Conservation (phyloP, 2,113 vertebrate genomes). For the Callorhinus ursinus region DNA sequence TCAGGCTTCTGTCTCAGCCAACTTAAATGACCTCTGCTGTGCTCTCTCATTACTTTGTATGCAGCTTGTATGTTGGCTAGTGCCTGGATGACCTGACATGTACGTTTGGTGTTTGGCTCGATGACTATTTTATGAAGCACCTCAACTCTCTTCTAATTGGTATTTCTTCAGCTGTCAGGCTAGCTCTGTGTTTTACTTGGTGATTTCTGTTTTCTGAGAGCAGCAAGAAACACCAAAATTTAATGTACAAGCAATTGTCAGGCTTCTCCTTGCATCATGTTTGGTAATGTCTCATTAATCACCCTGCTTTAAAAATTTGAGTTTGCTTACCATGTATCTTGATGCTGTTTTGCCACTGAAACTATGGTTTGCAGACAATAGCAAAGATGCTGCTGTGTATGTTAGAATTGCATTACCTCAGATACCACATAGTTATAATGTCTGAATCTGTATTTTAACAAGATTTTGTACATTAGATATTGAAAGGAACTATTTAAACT, state of each 20-base stretch:
- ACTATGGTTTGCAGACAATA: background rate
- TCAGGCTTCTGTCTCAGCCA: background rate
- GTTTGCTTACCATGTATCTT: background rate
- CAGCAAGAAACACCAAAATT: background rate
- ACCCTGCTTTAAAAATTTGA: background rate
- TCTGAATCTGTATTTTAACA: background rate
- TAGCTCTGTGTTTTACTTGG: background rate
- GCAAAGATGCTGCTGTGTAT: background rate
- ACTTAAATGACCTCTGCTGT: background rate
- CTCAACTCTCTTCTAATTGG: background rate
- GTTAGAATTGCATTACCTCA: background rate
- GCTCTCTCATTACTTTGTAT: background rate
- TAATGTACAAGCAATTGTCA: background rate
- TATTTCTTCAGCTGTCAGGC: background rate
- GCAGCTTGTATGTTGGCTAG: background rate
- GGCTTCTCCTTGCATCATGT: background rate
- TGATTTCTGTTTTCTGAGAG: constrained; percentile 5
- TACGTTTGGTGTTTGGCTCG: background rate
- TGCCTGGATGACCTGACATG: background rate
- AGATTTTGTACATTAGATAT: background rate
- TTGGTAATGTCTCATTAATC: constrained; percentile 10
- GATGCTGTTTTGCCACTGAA: background rate
- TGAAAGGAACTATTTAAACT: background rate
- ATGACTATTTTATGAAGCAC: background rate
- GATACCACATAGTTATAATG: background rate